Conservation (phyloP, 2,888 invertebrate species). For the Ferrisia virgata region DNA sequence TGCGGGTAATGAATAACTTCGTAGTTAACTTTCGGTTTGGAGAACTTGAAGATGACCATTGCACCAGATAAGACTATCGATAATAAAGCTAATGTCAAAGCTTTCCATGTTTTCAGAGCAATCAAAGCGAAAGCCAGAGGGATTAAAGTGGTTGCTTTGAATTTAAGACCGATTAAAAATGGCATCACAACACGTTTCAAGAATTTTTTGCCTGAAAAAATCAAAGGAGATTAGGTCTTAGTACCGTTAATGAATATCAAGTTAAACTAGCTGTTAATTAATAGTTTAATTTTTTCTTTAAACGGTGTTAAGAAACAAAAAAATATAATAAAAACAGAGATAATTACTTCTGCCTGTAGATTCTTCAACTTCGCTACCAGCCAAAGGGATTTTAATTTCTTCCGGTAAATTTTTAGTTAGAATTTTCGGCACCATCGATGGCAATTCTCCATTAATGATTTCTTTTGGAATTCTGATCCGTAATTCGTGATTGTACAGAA, state of each 20-base stretch:
- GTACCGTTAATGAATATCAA: too few species aligned
- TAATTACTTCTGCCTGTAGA: conserved; percentile 49
- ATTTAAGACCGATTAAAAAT: conserved; percentile 79
- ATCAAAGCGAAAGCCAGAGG: conserved; percentile 77
- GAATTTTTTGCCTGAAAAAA: conserved; percentile 69
- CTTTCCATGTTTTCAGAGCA: conserved; percentile 86
- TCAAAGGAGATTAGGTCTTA: conserved; percentile 13
- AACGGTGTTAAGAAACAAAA: too few species aligned
- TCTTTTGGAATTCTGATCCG: conserved; percentile 71
- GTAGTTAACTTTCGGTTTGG: conserved; percentile 83
- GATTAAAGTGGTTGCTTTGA: conserved; percentile 79
- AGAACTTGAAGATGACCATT: conserved; percentile 80
- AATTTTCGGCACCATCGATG: conserved; percentile 64
- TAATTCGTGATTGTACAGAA: conserved; percentile 72
- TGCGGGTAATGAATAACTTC: conserved; percentile 69
- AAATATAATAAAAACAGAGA: neutral
- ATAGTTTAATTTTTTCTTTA: neutral
- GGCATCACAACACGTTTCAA: conserved; percentile 81
- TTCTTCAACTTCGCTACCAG: conserved; percentile 57
- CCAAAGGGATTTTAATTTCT: conserved; percentile 68
- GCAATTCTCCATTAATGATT: conserved; percentile 59
- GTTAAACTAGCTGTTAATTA: too few species aligned
- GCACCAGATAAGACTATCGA: conserved; percentile 81
- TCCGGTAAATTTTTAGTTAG: conserved; percentile 64
- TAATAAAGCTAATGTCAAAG: conserved; percentile 76